A percentile compares a stretch with the other conserved stretches of the same genome.
These are phyloP conservation scores for Rachycentron canadum DNA, from an alignment of 2,797 vertebrate genomes.

Conservation along the genomic window DNA sequence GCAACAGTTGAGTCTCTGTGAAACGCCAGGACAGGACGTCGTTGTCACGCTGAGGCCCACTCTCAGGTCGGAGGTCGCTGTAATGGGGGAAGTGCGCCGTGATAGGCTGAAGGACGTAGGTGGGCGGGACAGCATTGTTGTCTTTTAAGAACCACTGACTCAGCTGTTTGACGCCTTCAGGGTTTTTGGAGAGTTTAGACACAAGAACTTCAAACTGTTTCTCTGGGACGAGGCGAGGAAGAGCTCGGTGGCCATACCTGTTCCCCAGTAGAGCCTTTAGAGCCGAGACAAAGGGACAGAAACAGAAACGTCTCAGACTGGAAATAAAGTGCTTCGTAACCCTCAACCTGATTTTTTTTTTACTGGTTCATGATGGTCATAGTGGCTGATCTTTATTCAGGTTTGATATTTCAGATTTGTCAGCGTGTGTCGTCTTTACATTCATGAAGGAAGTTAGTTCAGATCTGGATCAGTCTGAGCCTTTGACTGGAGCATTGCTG, in stretches of 20 bases:
- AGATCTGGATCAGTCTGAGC: too few relatives aligned
- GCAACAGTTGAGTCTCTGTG: slow-evolving; percentile 77
- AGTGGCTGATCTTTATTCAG: too few relatives aligned
- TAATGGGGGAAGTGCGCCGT: slow-evolving; percentile 79
- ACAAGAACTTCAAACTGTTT: slow-evolving; percentile 84
- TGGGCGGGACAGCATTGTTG: slow-evolving; percentile 83
- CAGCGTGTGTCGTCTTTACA: too few relatives aligned
- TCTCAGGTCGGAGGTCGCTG: slow-evolving; percentile 71
- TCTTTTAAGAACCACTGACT: slow-evolving; percentile 84
- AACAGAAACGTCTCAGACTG: too few relatives aligned
- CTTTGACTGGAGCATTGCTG: too few relatives aligned
- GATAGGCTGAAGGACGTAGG: slow-evolving; percentile 87
- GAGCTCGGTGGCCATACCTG: slow-evolving; percentile 82
- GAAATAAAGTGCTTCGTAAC: too few relatives aligned
- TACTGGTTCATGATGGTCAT: too few relatives aligned
- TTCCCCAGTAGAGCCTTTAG: slow-evolving; percentile 87
- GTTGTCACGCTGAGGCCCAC: slow-evolving; percentile 46
- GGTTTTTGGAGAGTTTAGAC: slow-evolving; percentile 78
- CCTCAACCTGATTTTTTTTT: too few relatives aligned
- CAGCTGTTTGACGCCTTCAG: slow-evolving; percentile 77
- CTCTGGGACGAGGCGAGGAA: slow-evolving; percentile 81
- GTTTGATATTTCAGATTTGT: too few relatives aligned
- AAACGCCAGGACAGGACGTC: slow-evolving; percentile 63
- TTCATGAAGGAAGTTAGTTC: too few relatives aligned
- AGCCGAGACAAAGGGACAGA: slow-evolving; percentile 15